Base-by-base conservation (phyloP, 1,140 invertebrate genomes). In the Lepidurus apus region DNA sequence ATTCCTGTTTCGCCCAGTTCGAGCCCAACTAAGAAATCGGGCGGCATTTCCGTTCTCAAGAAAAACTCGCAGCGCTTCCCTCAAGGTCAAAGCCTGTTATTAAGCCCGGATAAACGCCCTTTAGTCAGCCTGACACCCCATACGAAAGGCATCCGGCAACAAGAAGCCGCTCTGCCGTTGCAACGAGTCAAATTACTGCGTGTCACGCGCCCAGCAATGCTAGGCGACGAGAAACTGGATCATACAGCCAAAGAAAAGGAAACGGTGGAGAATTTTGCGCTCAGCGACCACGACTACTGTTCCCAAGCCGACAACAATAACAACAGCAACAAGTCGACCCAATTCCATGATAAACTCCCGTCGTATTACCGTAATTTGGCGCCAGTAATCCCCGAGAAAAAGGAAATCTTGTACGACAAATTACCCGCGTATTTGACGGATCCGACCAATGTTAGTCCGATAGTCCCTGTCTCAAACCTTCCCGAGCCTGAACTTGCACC, bases 361-460 rank as follows among this genome's bases (percentile, higher is more conserved):
- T 79, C 78, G n/a, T 79, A 79, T 47, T 79, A 79, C 34, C 74
- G 73, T n/a, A 74, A 74, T 43, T 42, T 79, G 73, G 78, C 78
- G 7, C 26, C 74, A 7, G 47, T 79, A 21, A 24, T 42, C 8
- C 73, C 78, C 26, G 42, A 42, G 0, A 45, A 74, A n/a, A 73
- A 74, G 44, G 74, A 73, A 78, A 76, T 80, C 42, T 65, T 81
- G 42, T 83, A 81, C 74, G 78, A 79, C 78, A 82, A 82, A 76
- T 77, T 83, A 24, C 82, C 82, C 42, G 79, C 82, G 7, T 83
- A 83, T 76, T 78, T 83, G 65, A 83, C 81, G 24, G 76, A 80
- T 21, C 45, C 74, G 26, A 53, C 76, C 13, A 65, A 65, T 21
- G 53, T 65, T 11, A 65, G 53, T 65, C 53, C 53, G 9, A 65